These are phyloP conservation scores for Lutraria lutraria DNA, from an alignment of 2,888 invertebrate genomes.

Conservation along the genomic window DNA sequence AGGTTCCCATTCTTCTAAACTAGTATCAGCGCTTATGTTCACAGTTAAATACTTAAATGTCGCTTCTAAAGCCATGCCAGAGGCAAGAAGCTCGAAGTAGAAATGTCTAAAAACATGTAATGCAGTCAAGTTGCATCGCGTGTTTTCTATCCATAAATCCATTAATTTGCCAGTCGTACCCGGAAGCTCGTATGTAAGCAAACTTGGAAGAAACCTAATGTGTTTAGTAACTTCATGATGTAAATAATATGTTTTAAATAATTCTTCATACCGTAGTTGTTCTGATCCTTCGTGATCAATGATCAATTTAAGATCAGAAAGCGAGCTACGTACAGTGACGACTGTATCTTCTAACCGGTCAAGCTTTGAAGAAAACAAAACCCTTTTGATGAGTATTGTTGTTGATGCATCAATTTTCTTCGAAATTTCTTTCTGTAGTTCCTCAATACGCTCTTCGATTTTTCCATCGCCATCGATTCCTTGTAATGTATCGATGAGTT, in stretches of 20 bases:
- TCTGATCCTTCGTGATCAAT: neutral
- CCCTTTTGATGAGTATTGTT: slow-evolving; percentile 6
- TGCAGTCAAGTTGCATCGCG: slow-evolving; percentile 40
- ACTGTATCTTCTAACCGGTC: slow-evolving; percentile 46
- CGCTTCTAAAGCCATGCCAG: neutral
- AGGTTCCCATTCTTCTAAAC: neutral
- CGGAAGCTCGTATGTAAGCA: slow-evolving; percentile 30
- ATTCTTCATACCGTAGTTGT: neutral
- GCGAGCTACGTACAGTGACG: slow-evolving; percentile 35
- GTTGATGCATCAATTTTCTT: slow-evolving; percentile 24
- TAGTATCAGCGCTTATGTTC: neutral
- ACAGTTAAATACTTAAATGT: neutral
- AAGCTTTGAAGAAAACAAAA: slow-evolving; percentile 33
- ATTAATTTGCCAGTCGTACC: slow-evolving; percentile 32
- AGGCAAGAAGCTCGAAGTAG: slow-evolving; percentile 12
- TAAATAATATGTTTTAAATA: slow-evolving; percentile 33
- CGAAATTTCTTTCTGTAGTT: slow-evolving; percentile 8
- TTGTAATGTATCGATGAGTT: neutral
- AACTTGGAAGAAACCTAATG: slow-evolving; percentile 27
- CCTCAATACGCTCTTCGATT: neutral
- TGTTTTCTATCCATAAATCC: slow-evolving; percentile 25
- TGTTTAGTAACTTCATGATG: slow-evolving; percentile 27
- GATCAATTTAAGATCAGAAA: neutral
- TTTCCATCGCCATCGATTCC: neutral
- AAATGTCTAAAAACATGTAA: slow-evolving; percentile 15